Conservation (phyloP, 2,888 invertebrate species). For the Andrena bicolor region DNA sequence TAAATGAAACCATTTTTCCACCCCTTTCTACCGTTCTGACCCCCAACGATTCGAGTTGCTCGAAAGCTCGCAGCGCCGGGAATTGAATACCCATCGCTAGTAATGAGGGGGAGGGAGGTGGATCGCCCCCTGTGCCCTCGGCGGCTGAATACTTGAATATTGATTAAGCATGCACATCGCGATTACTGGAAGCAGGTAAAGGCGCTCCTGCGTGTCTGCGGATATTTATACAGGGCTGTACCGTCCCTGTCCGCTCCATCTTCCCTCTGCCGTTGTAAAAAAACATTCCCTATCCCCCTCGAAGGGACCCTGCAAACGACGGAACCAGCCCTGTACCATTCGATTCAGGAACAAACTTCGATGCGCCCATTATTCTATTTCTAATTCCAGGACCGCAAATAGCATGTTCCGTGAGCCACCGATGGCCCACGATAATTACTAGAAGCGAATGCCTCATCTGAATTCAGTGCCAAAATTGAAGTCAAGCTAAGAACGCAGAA, state of each 20-base stretch:
- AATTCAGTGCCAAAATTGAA: no score
- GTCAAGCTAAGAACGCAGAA: no score
- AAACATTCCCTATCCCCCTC: not conserved
- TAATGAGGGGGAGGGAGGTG: constrained; percentile 27
- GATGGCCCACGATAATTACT: no score
- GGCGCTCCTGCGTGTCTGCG: constrained; percentile 71
- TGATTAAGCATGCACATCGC: constrained; percentile 78
- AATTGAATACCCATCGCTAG: constrained; percentile 47
- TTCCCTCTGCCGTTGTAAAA: not conserved
- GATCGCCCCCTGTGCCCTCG: constrained; percentile 52
- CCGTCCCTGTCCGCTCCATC: constrained; percentile 17
- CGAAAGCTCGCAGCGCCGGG: constrained; percentile 1
- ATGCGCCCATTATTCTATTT: constrained; percentile 36
- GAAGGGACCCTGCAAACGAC: constrained; percentile 21
- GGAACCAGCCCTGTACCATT: constrained; percentile 7
- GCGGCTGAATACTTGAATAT: constrained; percentile 76
- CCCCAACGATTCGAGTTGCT: not conserved
- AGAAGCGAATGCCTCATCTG: no score
- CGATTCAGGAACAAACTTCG: constrained; percentile 49
- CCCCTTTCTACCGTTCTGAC: not conserved
- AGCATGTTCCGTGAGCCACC: no score
- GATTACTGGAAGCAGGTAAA: constrained; percentile 71
- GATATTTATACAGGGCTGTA: constrained; percentile 70
- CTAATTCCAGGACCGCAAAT: not conserved
- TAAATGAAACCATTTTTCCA: not conserved